phyloP scores from a whole-genome alignment of 2,113 vertebrate genomes.

The Paralichthys olivaceus region DNA sequence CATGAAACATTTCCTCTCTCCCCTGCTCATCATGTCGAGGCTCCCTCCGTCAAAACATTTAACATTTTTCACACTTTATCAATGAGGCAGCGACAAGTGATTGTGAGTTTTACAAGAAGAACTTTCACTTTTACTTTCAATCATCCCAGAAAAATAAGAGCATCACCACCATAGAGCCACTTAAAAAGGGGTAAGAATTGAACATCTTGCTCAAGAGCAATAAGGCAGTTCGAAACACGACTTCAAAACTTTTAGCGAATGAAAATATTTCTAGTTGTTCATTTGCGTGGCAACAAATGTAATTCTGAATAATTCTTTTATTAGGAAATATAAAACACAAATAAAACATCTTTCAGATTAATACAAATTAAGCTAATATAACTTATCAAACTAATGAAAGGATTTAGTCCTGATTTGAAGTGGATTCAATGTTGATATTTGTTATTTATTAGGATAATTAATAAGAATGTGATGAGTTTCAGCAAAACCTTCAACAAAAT shows the following conservation, averaged over 20 bases:
- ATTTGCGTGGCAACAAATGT: too few species aligned
- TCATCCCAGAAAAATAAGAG: not conserved
- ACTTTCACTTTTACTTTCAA: not conserved
- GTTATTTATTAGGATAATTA: not conserved
- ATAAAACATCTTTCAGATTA: too few species aligned
- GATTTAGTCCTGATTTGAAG: not conserved
- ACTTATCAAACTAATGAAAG: not conserved
- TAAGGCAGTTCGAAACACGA: not conserved
- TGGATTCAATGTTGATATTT: not conserved
- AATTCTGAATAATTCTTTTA: too few species aligned
- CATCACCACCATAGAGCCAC: too few species aligned
- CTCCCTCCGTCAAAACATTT: not conserved
- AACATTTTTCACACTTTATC: not conserved
- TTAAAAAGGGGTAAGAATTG: not conserved
- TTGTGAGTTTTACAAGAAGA: not conserved
- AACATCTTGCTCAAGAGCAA: too few species aligned
- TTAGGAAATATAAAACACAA: too few species aligned
- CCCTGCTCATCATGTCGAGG: conserved; percentile 1
- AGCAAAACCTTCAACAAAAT: not conserved
- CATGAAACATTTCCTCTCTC: conserved; percentile 1
- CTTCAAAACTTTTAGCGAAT: too few species aligned
- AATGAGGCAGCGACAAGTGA: not conserved
- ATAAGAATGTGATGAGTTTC: not conserved
- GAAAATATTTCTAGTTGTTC: too few species aligned
- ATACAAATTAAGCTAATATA: too few species aligned